Evolutionary conservation across 92 coral and sea anemone genomes (phyloP), one percentile per base, ranked within the genome.

Genomic region (Porites rus): DNA sequence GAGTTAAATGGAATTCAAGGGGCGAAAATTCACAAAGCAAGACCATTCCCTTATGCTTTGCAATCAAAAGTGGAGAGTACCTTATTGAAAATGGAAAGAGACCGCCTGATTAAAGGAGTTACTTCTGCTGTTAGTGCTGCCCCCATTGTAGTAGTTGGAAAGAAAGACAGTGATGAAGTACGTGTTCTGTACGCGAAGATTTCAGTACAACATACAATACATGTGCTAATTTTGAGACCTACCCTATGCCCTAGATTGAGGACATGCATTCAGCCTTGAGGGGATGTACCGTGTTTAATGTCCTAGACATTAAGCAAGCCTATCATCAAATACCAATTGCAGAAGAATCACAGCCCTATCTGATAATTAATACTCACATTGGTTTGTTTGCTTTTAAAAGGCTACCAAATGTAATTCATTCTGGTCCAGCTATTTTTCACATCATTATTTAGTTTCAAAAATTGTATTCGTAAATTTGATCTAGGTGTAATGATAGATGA

Each of bases 41-140:
- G 31, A 28, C 31, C 31, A 28, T 2, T 28, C 2, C 31, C 31
- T 28, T 28, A 28, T 28, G 31, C 60, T 54, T 13, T 54, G 60
- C 60, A 54, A 13, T 72, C 68, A 67, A 85, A 73, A 78, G 89
- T 58, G 73, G 86, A 51, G 88, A 85, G 60, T 83, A 92, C 90
- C 66, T 81, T 82, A 56, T 19, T 74, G 31, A 91, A 82, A 71
- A 82, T 87, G 85, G 91, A 91, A 72, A 56, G 71, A 31, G 92
- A 91, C 43, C 89, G 92, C 11, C 90, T 88, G 43, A 82, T 88
- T 76, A 89, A 88, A 77, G 75, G 87, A 83, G 93, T 91, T 63
- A 56, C 90, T 22, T 77, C 93, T 72, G 97, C 94, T 7, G 89
- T 74, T 7, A 81, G 92, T 70, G 94, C 92, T 1, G 94, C 94